Evolutionary conservation across 2,888 invertebrate genomes (phyloP).

Genomic region (Micropterix aruncella): DNA sequence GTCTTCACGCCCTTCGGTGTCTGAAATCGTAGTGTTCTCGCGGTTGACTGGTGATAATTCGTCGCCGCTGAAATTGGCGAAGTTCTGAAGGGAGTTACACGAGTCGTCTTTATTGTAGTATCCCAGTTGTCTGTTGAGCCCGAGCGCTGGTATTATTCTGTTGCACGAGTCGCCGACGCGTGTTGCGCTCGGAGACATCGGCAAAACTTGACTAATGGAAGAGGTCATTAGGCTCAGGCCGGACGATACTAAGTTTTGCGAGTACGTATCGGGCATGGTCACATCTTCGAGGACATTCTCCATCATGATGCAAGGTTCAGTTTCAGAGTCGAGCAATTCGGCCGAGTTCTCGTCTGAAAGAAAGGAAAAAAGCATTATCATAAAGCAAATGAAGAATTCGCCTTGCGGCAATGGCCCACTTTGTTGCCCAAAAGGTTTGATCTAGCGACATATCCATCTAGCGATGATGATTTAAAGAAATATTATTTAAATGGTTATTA

Average conservation of each 20-base stretch:
- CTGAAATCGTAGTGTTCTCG: slow-evolving; percentile 19
- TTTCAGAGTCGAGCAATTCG: slow-evolving; percentile 69
- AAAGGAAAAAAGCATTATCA: neutral
- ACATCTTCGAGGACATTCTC: slow-evolving; percentile 60
- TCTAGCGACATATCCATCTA: too few relatives aligned
- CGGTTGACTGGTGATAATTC: slow-evolving; percentile 35
- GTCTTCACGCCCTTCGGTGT: slow-evolving; percentile 7
- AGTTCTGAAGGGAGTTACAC: slow-evolving; percentile 11
- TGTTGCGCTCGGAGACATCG: neutral
- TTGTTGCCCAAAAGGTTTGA: too few relatives aligned
- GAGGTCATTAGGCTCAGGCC: slow-evolving; percentile 34
- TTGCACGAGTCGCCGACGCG: slow-evolving; percentile 3
- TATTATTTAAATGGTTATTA: too few relatives aligned
- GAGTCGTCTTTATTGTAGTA: slow-evolving; percentile 20
- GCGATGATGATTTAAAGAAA: too few relatives aligned
- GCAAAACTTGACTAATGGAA: slow-evolving; percentile 6
- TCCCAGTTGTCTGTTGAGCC: slow-evolving; percentile 14
- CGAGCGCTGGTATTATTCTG: neutral
- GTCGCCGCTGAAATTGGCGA: slow-evolving; percentile 33
- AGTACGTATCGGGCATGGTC: slow-evolving; percentile 46
- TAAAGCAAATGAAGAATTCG: too few relatives aligned
- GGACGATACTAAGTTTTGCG: slow-evolving; percentile 52
- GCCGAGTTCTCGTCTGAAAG: slow-evolving; percentile 56
- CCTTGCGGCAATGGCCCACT: too few relatives aligned
- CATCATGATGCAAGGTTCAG: slow-evolving; percentile 70